These are phyloP conservation scores for Gouania willdenowi DNA, from an alignment of 2,797 vertebrate species.

Conservation along the genomic window DNA sequence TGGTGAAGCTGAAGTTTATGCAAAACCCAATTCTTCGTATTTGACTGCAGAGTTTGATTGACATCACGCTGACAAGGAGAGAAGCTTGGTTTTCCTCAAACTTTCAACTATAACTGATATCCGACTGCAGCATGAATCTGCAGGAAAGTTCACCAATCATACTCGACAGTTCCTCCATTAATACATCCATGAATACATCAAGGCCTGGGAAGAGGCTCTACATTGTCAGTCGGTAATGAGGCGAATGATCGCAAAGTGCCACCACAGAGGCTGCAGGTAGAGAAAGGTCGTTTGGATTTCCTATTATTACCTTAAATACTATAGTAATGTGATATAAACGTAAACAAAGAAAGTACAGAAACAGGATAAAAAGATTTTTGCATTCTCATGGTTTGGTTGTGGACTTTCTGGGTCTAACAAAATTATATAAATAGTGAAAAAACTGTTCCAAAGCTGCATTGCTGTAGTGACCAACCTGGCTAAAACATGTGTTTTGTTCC, in stretches of 20 bases:
- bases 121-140: conserved; percentile 62
- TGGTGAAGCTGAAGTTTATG: conserved; percentile 12
- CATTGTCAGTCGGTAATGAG: conserved; percentile 28
- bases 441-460: too few species aligned
- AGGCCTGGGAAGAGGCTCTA: conserved; percentile 8
- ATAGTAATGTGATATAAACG: not conserved
- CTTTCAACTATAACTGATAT: conserved; percentile 43
- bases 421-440: too few species aligned
- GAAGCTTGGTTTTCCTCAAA: conserved; percentile 44
- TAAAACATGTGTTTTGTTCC: too few species aligned
- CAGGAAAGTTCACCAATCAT: conserved; percentile 39
- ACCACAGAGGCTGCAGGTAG: conserved; percentile 9
- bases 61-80: conserved; percentile 40
- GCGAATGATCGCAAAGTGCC: conserved; percentile 11
- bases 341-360: not conserved
- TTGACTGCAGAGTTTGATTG: conserved; percentile 21
- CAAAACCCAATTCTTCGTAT: conserved; percentile 39
- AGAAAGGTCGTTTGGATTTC: conserved; percentile 7
- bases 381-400: too few species aligned
- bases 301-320: too few species aligned
- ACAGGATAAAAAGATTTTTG: too few species aligned
- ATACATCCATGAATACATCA: conserved; percentile 16
- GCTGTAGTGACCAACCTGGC: too few species aligned
- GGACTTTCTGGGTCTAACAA: too few species aligned
- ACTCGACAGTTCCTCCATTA: conserved; percentile 16